These are phyloP conservation scores for Calliphora vomitoria DNA, from an alignment of 2,888 invertebrate species.

Conservation along the genomic window DNA sequence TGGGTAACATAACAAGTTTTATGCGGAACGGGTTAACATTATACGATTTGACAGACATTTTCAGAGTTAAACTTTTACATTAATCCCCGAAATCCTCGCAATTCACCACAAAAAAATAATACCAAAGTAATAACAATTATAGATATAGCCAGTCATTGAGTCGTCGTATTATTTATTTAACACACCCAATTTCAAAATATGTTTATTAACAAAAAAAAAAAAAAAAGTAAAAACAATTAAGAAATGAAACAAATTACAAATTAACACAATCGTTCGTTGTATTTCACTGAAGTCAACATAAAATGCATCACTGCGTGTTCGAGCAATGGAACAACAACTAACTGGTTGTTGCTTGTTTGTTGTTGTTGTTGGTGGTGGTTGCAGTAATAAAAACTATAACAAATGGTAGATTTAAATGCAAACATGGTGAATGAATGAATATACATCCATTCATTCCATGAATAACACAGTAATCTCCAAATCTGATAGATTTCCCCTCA, in stretches of 20 bases:
- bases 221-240: constrained; percentile 8
- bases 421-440: constrained; percentile 34
- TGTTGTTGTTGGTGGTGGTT: no score
- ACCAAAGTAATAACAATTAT: no score
- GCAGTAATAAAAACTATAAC: constrained; percentile 60
- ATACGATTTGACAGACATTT: no score
- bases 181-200: constrained; percentile 42
- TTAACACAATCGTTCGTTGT: constrained; percentile 6
- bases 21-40: no score
- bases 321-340: constrained; percentile 65
- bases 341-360: background rate
- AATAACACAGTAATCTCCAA: constrained; percentile 33
- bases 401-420: constrained; percentile 60
- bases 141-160: background rate
- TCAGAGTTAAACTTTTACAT: no score
- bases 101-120: no score
- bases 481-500: constrained; percentile 45
- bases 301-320: constrained; percentile 76
- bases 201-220: constrained; percentile 37
- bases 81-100: no score
- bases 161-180: background rate
- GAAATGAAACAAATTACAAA: constrained; percentile 22
- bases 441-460: constrained; percentile 21
- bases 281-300: constrained; percentile 37
- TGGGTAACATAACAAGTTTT: no score